Evolutionary conservation across 2,113 vertebrate genomes (phyloP).

Genomic region (Oreotrochilus melanogaster): DNA sequence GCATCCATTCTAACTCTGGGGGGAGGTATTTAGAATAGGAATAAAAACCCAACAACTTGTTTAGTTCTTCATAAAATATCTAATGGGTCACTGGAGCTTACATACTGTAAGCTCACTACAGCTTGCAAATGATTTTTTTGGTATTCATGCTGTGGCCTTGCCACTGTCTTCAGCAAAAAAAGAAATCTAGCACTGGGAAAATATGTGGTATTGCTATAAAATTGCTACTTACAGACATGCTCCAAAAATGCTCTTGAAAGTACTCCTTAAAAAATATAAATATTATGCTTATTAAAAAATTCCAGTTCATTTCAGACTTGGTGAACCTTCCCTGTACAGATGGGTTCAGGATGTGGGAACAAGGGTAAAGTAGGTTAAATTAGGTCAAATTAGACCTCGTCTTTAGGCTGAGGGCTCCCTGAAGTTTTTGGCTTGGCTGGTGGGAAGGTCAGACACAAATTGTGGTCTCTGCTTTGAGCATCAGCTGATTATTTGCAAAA

Average conservation of each 20-base stretch:
- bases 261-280: neutral
- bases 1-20: neutral
- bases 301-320: neutral
- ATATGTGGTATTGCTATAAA: neutral
- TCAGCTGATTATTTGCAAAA: neutral
- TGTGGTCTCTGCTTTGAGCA: neutral
- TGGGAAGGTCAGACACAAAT: neutral
- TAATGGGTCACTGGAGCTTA: neutral
- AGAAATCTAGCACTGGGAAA: neutral
- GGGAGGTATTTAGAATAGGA: neutral
- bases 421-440: neutral
- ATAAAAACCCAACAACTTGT: neutral
- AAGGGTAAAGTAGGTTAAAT: neutral
- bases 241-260: neutral
- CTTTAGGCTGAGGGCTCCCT: neutral
- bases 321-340: neutral
- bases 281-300: neutral
- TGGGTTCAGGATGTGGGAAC: neutral
- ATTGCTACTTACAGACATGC: neutral
- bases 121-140: neutral
- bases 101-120: accelerated
- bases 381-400: neutral
- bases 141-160: neutral
- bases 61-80: neutral
- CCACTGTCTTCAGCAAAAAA: neutral